Base-by-base conservation (phyloP, 2,113 vertebrate species). In the Clarias gariepinus region DNA sequence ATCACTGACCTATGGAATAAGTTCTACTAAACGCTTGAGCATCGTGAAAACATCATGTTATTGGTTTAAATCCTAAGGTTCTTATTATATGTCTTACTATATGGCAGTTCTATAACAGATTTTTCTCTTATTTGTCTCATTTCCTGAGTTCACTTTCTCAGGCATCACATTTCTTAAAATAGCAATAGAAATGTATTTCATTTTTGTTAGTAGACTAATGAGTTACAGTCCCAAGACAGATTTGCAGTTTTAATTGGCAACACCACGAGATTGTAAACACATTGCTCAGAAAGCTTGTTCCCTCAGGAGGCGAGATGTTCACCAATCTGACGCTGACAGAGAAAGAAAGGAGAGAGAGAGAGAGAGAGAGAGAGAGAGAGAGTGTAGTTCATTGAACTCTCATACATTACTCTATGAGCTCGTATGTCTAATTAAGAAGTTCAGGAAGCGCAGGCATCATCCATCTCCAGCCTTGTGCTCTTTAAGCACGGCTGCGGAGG, bases 351-450 rank as follows among this genome's bases (percentile, higher is more conserved):
- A 25, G 12, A 11, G 0, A 66, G 28, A 82, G 78, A 82, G n/a
- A 30, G 69, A 60, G 57, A 73, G 83, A 87, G 87, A 76, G 60
- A 47, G 1, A 55, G n/a, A 63, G 74, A 21, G 77, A 57, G 86
- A 89, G 86, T 21, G 58, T 15, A 25, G 66, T 83, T 80, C 78
- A 68, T 30, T n/a, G 83, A 89, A 85, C 88, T 87, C 2, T 85
- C 88, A 83, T 87, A 80, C 90, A 88, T 89, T 90, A 88, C 60
- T 82, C 84, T 16, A 88, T 91, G 85, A 92, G 90, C 92, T 89
- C 89, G 93, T 89, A 91, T 92, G 92, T 93, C 92, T 94, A 94
- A 95, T 94, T 93, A 94, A 91, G 88, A 90, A 81, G 91, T 93
- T 93, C 90, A 93, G 93, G 91, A 93, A 92, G 83, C 19, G 81